A percentile compares a stretch with the other conserved stretches of the same genome.
Evolutionary conservation across 35 echinoderm and acorn worm species (phyloP).

Genomic region (Lytechinus pictus): DNA sequence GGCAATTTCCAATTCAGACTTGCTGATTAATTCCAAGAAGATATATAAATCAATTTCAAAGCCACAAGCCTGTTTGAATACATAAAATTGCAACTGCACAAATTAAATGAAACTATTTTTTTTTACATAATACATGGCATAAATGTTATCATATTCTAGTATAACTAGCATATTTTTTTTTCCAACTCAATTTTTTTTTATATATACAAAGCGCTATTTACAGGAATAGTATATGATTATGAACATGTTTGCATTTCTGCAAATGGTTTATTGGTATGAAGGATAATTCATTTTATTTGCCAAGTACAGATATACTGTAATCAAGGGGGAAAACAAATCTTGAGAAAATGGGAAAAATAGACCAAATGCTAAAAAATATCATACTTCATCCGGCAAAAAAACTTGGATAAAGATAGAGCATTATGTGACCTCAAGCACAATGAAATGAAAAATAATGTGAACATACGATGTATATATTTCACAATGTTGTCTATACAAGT

Average conservation of each 20-base stretch:
- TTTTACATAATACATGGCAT: neutral
- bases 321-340: neutral
- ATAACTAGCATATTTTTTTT: neutral
- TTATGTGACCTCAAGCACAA: neutral
- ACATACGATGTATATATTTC: neutral
- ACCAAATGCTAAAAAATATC: neutral
- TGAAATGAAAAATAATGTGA: neutral
- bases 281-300: neutral
- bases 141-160: neutral
- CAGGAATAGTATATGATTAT: neutral
- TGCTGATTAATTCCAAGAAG: neutral
- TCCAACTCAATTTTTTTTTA: neutral
- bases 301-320: neutral
- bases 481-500: neutral
- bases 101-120: neutral
- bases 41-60: conserved; percentile 6
- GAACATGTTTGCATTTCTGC: neutral
- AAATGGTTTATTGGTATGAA: neutral
- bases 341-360: neutral
- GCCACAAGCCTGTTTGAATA: neutral
- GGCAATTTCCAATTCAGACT: neutral
- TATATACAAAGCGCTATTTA: neutral
- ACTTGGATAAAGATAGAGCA: neutral
- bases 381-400: neutral
- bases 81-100: conserved; percentile 9